Evolutionary conservation across 1,140 invertebrate genomes (phyloP), one percentile per base, ranked within the genome.

Genomic region (Camponotus vicinus): DNA sequence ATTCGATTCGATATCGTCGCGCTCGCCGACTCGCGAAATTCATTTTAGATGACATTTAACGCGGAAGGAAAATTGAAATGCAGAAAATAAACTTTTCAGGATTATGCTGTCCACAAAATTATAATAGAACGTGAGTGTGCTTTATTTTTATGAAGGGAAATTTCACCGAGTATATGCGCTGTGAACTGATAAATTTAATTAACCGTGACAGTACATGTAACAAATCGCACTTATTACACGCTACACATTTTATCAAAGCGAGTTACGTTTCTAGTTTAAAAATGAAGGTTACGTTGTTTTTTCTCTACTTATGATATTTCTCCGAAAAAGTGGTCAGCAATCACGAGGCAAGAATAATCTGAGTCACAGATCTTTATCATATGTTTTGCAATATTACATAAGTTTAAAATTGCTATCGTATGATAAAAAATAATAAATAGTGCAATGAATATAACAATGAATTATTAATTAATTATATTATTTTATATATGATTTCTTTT

Each of bases 1-100:
- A 42, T 27, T 42, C 49, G 83, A 64, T 32, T 32, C 21, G 66
- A 82, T 71, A 70, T 79, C n/a, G 66, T 11, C 66, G n/a, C 15
- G 37, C 13, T 5, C 34, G 15, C 34, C 59, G 15, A 13, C 32
- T 34, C 42, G 18, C 32, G n/a, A 66, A 37, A 27, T 49, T 4
- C 61, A 61, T 13, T 78, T 78, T 18, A 15, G 57, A 7, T 64
- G 15, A 27, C 5, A 3, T 32, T 66, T 64, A 21, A 64, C 49
- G 49, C 21, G 11, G 18, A 52, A 18, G 9, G 9, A 77, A 77
- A 52, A 52, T 52, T 52, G 9, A 18, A 52, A 18, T 52, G 5
- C 4, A 5, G 15, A 52, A 49, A 52, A 52, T 18, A 52, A 52
- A 52, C 15, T 42, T 21, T 21, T 59, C 0, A 0, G 49, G 9